These are phyloP conservation scores for Drosophila suzukii DNA, from an alignment of 1,140 invertebrate species.

Conservation along the genomic window DNA sequence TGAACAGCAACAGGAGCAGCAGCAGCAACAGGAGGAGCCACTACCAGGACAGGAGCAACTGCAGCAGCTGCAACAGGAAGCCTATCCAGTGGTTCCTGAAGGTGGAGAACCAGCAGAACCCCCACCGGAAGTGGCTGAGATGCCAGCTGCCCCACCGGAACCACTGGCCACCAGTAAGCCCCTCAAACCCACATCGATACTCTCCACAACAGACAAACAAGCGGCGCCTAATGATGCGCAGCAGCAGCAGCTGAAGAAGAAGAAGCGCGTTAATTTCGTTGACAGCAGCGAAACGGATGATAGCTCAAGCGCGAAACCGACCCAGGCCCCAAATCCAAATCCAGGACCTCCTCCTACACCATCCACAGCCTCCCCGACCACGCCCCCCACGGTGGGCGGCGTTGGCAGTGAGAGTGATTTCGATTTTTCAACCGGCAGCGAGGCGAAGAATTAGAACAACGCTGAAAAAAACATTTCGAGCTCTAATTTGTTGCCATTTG, in stretches of 20 bases:
- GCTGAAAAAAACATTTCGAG: conserved; percentile 56
- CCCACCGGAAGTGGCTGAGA: conserved; percentile 40
- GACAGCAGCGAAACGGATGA: conserved; percentile 84
- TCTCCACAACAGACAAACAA: conserved; percentile 78
- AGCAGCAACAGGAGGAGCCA: conserved; percentile 39
- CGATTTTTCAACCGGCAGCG: conserved; percentile 83
- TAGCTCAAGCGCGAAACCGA: conserved; percentile 78
- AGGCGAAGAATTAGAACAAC: conserved; percentile 81
- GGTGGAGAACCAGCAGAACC: conserved; percentile 4
- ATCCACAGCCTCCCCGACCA: conserved; percentile 3
- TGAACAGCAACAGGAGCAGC: conserved; percentile 45
- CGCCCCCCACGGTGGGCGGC: conserved; percentile 28
- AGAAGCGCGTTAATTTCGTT: conserved; percentile 84
- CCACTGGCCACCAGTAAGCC: conserved; percentile 38
- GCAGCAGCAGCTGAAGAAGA: conserved; percentile 76
- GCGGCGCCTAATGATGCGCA: conserved; percentile 72
- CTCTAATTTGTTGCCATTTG: conserved; percentile 80
- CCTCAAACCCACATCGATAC: conserved; percentile 79
- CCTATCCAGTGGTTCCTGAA: conserved; percentile 45
- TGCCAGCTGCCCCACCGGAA: conserved; percentile 9
- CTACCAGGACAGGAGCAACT: conserved; percentile 8
- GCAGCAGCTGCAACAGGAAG: conserved; percentile 55
- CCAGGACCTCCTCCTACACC: not conserved
- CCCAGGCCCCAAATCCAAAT: conserved; percentile 47
- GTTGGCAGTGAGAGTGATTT: conserved; percentile 79